Evolutionary conservation across 30 jellyfish, hydroid and myxozoan species (phyloP).

Genomic region (Rhopilema esculentum): DNA sequence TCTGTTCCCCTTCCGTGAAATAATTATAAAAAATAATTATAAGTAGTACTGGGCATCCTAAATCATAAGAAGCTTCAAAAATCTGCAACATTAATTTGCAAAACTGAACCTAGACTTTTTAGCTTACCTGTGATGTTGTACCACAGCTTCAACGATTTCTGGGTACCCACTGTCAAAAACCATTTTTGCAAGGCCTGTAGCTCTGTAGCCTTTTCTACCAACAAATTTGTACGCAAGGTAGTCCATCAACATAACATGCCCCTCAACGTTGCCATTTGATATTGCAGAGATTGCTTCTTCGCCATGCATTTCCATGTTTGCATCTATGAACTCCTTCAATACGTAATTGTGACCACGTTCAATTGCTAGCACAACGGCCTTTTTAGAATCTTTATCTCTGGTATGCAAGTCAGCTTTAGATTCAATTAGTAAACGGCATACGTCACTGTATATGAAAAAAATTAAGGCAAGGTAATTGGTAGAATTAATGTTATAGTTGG

Average conservation of each 20-base stretch:
- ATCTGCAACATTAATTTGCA: no score
- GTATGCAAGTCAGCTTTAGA: conserved; percentile 6
- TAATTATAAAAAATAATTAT: no score
- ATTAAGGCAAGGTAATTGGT: no score
- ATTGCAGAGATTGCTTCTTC: conserved; percentile 22
- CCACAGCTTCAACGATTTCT: conserved; percentile 25
- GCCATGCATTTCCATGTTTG: conserved; percentile 8
- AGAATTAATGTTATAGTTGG: no score
- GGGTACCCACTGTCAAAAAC: conserved; percentile 14
- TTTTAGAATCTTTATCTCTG: conserved; percentile 30
- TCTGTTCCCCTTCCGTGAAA: no score
- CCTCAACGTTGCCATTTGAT: conserved; percentile 24
- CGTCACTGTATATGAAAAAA: neutral
- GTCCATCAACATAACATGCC: conserved; percentile 20
- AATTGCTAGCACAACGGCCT: conserved; percentile 24
- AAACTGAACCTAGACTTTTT: no score
- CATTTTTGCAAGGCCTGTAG: neutral
- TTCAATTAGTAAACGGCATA: conserved; percentile 2
- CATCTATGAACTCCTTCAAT: neutral
- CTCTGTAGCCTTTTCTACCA: neutral
- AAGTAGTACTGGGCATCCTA: no score
- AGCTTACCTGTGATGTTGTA: conserved; percentile 27
- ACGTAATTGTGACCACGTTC: neutral
- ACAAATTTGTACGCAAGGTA: neutral
- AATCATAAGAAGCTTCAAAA: no score